Evolutionary conservation across 1,140 invertebrate genomes (phyloP).

Genomic region (Gonioctena quinquepunctata): DNA sequence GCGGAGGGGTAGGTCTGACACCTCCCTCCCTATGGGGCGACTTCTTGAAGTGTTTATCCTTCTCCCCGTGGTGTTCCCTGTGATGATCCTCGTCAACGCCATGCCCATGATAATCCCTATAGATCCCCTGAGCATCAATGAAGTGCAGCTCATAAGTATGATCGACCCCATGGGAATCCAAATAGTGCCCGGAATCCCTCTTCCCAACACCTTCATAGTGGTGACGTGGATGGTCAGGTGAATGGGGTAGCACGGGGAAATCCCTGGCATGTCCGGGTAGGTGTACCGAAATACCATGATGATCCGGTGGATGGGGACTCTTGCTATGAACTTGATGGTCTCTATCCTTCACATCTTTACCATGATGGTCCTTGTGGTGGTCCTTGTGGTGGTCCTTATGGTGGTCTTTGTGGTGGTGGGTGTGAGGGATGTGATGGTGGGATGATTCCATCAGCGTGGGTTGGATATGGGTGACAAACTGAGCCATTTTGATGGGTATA

Average conservation of each 20-base stretch:
- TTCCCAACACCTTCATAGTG: constrained; percentile 32
- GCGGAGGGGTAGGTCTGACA: constrained; percentile 41
- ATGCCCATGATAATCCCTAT: constrained; percentile 51
- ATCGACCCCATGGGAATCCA: constrained; percentile 48
- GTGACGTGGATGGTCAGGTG: constrained; percentile 31
- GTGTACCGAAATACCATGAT: neutral
- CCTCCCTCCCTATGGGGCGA: constrained; percentile 35
- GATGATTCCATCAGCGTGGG: constrained; percentile 61
- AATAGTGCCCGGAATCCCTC: constrained; percentile 44
- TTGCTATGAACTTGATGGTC: neutral
- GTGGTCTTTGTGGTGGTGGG: constrained; percentile 48
- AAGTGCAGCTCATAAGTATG: constrained; percentile 52
- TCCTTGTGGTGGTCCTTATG: constrained; percentile 38
- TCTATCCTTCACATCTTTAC: constrained; percentile 28
- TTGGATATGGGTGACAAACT: constrained; percentile 64
- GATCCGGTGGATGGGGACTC: constrained; percentile 8
- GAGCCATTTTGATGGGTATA: constrained; percentile 53
- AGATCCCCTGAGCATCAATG: constrained; percentile 51
- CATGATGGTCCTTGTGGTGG: constrained; percentile 41
- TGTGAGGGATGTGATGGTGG: constrained; percentile 59
- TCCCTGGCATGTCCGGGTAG: constrained; percentile 21
- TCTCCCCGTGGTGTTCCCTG: constrained; percentile 18
- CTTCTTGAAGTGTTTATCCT: constrained; percentile 31
- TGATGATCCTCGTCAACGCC: constrained; percentile 35
- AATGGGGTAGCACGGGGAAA: constrained; percentile 46